Evolutionary conservation across 2,888 invertebrate species (phyloP).

Genomic region (Lasioglossum zephyrum): DNA sequence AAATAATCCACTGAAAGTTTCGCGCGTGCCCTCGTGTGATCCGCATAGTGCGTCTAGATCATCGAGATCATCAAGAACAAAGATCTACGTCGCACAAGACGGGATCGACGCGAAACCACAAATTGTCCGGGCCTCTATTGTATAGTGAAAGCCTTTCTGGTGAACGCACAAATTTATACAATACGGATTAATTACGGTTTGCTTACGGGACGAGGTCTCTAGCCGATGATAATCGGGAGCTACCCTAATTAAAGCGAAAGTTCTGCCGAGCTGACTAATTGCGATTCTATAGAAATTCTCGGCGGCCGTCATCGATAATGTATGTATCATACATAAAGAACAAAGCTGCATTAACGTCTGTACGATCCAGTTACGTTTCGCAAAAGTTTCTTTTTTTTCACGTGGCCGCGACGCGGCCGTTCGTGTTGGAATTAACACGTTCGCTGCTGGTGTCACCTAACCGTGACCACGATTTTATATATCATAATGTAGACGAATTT

Average conservation of each 20-base stretch:
- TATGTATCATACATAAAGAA: background rate
- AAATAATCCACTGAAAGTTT: background rate
- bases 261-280: constrained; percentile 38
- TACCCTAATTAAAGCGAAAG: constrained; percentile 62
- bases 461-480: background rate
- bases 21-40: constrained; percentile 17
- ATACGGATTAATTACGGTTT: constrained; percentile 57
- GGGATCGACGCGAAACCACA: constrained; percentile 37
- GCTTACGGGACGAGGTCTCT: constrained; percentile 29
- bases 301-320: constrained; percentile 29
- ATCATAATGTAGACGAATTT: background rate
- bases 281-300: constrained; percentile 35
- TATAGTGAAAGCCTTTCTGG: constrained; percentile 53
- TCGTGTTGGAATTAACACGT: background rate
- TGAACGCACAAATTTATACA: constrained; percentile 56
- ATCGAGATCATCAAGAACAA: constrained; percentile 2
- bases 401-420: background rate
- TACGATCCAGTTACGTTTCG: background rate
- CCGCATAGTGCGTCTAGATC: constrained; percentile 5
- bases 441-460: background rate
- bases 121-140: constrained; percentile 42
- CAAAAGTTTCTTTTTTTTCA: background rate
- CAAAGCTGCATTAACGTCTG: background rate
- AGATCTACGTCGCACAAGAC: background rate
- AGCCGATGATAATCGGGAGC: constrained; percentile 56